Evolutionary conservation across 2,888 invertebrate genomes (phyloP).

Genomic region (Lycophotia porphyrea): DNA sequence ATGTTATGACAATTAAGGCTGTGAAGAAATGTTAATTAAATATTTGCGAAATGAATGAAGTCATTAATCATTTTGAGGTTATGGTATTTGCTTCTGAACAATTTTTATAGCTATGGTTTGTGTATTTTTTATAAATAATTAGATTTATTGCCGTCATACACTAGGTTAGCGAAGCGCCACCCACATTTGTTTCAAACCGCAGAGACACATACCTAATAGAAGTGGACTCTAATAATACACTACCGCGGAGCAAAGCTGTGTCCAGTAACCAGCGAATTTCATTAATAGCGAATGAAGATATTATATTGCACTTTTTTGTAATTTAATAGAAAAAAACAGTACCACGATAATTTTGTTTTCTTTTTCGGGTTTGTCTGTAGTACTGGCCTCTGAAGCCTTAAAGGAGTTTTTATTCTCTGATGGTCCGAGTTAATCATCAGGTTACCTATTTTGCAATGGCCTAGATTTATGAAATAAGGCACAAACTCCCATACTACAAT

Average conservation of each 20-base stretch:
- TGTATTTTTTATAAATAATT: background rate
- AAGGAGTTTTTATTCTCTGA: background rate
- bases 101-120: constrained; percentile 12
- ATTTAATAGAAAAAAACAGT: background rate
- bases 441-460: constrained; percentile 18
- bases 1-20: constrained; percentile 23
- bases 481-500: constrained; percentile 9
- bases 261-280: background rate
- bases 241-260: background rate
- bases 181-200: no score
- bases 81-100: constrained; percentile 13
- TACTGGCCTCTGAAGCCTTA: background rate
- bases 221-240: background rate
- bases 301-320: background rate
- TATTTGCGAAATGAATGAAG: constrained; percentile 11
- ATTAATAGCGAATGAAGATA: background rate
- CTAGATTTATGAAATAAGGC: constrained; percentile 17
- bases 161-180: background rate
- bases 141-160: background rate
- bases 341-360: background rate
- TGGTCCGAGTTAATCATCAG: constrained; percentile 23
- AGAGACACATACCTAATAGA: background rate
- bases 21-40: constrained; percentile 35
- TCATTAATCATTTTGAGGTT: background rate
- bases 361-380: background rate